Percentiles rank a stretch among this genome's conserved stretches.
Evolutionary conservation across 2,888 invertebrate species (phyloP).

Genomic region (Erpobdella octoculata): DNA sequence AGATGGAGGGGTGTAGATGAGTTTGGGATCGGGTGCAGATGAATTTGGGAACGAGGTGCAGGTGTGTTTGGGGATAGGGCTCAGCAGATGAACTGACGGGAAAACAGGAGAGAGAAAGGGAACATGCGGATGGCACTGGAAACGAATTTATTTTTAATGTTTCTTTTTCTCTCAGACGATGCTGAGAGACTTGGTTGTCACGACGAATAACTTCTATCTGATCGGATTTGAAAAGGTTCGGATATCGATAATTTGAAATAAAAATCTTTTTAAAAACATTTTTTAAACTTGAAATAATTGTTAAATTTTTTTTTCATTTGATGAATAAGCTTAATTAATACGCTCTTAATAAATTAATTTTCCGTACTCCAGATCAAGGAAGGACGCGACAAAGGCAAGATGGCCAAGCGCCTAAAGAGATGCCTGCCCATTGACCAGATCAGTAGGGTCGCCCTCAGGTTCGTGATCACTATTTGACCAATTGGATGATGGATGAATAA

Average conservation of each 20-base stretch:
- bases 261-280: no score
- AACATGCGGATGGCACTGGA: no score
- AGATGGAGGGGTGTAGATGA: background rate
- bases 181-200: conserved; percentile 61
- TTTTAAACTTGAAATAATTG: no score
- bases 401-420: conserved; percentile 60
- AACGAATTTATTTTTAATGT: no score
- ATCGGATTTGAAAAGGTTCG: conserved; percentile 59
- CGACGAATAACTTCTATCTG: conserved; percentile 58
- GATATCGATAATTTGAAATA: background rate
- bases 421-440: conserved; percentile 58
- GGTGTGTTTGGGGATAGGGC: no score
- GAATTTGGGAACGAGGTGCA: no score
- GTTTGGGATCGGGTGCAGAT: background rate
- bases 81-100: no score
- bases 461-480: no score
- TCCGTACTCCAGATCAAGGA: conserved; percentile 58
- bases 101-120: no score
- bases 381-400: conserved; percentile 60
- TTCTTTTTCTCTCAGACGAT: conserved; percentile 55
- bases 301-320: no score
- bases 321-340: no score
- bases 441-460: conserved; percentile 57
- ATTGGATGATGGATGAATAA: no score
- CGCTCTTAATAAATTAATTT: background rate